A percentile compares a stretch with the other conserved stretches of the same genome.
These are phyloP conservation scores for Lycophotia porphyrea DNA, from an alignment of 2,888 invertebrate genomes.

Conservation along the genomic window DNA sequence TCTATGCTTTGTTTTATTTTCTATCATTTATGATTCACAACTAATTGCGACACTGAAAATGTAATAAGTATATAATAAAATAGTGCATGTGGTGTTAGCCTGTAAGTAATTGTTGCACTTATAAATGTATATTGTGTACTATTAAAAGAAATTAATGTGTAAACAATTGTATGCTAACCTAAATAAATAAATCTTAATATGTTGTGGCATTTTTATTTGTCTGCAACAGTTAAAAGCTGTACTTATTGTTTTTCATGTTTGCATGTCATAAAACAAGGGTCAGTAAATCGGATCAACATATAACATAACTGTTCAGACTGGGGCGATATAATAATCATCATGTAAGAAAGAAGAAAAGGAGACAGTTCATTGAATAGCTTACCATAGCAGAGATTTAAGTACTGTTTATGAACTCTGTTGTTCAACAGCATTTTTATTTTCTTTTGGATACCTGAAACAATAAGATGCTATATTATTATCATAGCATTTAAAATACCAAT, in stretches of 20 bases:
- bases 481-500: not conserved
- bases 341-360: not conserved
- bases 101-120: too few species aligned
- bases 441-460: slow-evolving; percentile 27
- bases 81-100: too few species aligned
- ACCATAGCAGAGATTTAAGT: not conserved
- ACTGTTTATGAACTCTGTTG: not conserved
- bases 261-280: slow-evolving; percentile 29
- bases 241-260: not conserved
- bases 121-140: too few species aligned
- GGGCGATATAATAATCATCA: slow-evolving; percentile 80
- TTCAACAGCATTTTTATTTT: not conserved
- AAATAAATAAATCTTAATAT: too few species aligned
- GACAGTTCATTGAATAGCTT: not conserved
- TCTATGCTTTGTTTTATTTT: too few species aligned
- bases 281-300: slow-evolving; percentile 78
- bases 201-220: not conserved
- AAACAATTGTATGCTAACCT: too few species aligned
- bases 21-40: too few species aligned
- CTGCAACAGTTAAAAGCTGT: not conserved
- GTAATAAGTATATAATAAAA: too few species aligned
- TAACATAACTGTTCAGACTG: slow-evolving; percentile 79
- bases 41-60: too few species aligned
- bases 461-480: not conserved
- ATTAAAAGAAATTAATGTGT: too few species aligned